Evolutionary conservation across 2,113 vertebrate species (phyloP), one percentile per base, ranked within the genome.

Genomic region (Blennius ocellaris): DNA sequence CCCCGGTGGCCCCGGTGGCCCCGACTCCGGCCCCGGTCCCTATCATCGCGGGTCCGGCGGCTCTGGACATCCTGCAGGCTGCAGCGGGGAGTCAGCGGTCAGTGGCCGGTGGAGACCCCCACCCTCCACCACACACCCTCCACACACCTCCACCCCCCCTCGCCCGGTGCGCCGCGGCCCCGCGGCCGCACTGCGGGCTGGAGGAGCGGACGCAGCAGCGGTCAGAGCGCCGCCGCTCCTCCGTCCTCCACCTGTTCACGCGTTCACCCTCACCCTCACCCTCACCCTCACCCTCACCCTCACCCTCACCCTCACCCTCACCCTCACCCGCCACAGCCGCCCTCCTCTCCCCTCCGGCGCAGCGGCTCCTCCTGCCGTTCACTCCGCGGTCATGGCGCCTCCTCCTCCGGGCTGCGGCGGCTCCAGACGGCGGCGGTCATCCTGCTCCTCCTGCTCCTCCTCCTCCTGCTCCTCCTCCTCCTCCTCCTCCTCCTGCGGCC

Each of bases 1-100:
- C 97, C 96, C 73, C 95, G 96, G 93, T 47, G 21, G 21, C 4
- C 21, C 21, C 21, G 21, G 21, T 30, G 73, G 93, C 85, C 94
- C 95, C 21, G 21, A 4, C 2, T 30, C 21, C 21, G 4, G 4
- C 21, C 21, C 21, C 21, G 21, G 21, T 4, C 21, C 21, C 21
- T 2, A 4, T 30, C 21, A 30, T 30, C 21, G 21, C 21, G 21
- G 21, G 21, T 30, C 21, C 21, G 21, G 21, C 21, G 21, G 21
- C 21, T 30, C 21, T 30, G 21, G 21, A 30, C 21, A 30, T 30
- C 21, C 21, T 30, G 21, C 21, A 30, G 21, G 21, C 4, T 30
- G 21, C 2, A 11, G 49, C 55, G 37, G 62, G 62, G 41, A 53
- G 21, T 60, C 47, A 11, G 48, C 17, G 12, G 30, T 30, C 21